Evolutionary conservation across 1,140 invertebrate species (phyloP).

Genomic region (Brevipalpus yothersi): DNA sequence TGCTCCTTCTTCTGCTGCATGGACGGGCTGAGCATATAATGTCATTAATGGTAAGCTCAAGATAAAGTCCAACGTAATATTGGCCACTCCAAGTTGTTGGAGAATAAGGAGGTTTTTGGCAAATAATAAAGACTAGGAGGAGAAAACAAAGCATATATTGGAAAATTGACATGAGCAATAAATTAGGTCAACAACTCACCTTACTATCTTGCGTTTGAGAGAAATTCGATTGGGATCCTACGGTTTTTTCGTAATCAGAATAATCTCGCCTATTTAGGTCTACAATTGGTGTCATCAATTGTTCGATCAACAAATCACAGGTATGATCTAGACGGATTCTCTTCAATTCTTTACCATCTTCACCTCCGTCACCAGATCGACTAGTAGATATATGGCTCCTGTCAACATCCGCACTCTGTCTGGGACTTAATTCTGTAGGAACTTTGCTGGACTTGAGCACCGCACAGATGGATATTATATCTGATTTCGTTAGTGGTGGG

Average conservation of each 20-base stretch:
- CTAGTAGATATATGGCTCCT: neutral
- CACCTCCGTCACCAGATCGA: slow-evolving; percentile 5
- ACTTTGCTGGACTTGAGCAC: slow-evolving; percentile 39
- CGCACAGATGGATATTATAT: slow-evolving; percentile 32
- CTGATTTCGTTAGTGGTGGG: slow-evolving; percentile 17
- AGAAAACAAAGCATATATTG: slow-evolving; percentile 15
- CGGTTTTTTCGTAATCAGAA: slow-evolving; percentile 17
- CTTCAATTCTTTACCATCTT: slow-evolving; percentile 17
- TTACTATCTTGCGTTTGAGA: neutral
- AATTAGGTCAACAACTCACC: neutral
- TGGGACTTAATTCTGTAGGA: slow-evolving; percentile 22
- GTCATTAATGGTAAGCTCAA: slow-evolving; percentile 43
- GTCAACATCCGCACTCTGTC: neutral
- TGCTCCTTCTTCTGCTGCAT: slow-evolving; percentile 37
- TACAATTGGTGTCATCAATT: slow-evolving; percentile 23
- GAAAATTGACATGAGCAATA: too few species aligned
- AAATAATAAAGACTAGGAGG: slow-evolving; percentile 20
- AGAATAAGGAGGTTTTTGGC: slow-evolving; percentile 31
- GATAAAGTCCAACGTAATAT: slow-evolving; percentile 50
- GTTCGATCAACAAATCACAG: slow-evolving; percentile 20
- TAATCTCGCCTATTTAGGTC: slow-evolving; percentile 14
- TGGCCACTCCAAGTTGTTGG: slow-evolving; percentile 44
- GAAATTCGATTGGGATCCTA: neutral
- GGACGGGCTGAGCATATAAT: slow-evolving; percentile 41
- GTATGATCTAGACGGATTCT: slow-evolving; percentile 20